A percentile compares a stretch with the other conserved stretches of the same genome.
phyloP scores from a whole-genome alignment of 1,140 invertebrate species.

The Pseudomyrmex gracilis region DNA sequence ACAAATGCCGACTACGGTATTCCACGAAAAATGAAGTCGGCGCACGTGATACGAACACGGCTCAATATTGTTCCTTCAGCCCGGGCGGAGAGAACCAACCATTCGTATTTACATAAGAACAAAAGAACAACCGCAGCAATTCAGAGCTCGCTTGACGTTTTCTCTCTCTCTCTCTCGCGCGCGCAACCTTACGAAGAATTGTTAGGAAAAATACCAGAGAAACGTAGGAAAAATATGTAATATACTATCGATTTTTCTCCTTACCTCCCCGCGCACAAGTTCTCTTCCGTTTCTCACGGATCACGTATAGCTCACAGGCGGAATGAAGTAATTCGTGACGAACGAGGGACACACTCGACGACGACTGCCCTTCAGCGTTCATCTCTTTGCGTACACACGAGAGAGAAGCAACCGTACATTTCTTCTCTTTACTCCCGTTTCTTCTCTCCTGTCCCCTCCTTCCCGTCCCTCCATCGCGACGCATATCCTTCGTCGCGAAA shows the following conservation, averaged over 20 bases:
- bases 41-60: constrained; percentile 39
- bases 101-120: constrained; percentile 40
- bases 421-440: too few species aligned
- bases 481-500: not conserved
- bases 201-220: not conserved
- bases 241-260: too few species aligned
- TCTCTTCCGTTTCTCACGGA: not conserved
- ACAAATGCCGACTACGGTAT: constrained; percentile 26
- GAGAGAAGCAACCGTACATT: too few species aligned
- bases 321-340: constrained; percentile 29
- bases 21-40: constrained; percentile 32
- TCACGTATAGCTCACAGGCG: not conserved
- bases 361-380: not conserved
- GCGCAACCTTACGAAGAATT: not conserved
- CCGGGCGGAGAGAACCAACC: constrained; percentile 9
- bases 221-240: not conserved
- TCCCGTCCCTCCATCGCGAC: not conserved
- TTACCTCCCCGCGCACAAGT: too few species aligned
- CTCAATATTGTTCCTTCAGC: constrained; percentile 22
- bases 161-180: too few species aligned
- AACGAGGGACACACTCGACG: not conserved
- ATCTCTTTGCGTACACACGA: not conserved
- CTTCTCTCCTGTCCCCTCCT: too few species aligned
- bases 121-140: constrained; percentile 16
- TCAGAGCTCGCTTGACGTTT: not conserved